Conservation (phyloP, 2,797 vertebrate species). For the Mus minutoides region DNA sequence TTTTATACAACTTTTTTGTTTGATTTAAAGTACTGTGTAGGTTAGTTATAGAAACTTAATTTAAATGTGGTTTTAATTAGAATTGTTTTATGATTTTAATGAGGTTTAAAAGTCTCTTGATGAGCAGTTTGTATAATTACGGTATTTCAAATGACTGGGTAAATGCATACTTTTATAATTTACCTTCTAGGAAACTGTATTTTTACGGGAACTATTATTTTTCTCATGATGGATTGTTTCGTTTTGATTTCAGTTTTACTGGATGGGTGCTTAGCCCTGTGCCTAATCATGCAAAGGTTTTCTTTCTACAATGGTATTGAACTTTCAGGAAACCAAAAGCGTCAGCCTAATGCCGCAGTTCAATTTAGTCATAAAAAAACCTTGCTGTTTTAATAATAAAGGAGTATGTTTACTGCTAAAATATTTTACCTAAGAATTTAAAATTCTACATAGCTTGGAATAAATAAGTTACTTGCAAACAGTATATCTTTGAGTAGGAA, state of each 20-base stretch:
- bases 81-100: conserved; percentile 90
- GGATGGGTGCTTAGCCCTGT: conserved; percentile 75
- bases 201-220: conserved; percentile 85
- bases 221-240: conserved; percentile 86
- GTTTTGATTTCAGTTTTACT: conserved; percentile 83
- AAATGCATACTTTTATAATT: conserved; percentile 89
- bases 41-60: conserved; percentile 86
- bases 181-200: conserved; percentile 86
- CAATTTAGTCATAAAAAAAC: conserved; percentile 82
- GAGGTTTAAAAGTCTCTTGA: conserved; percentile 89
- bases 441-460: conserved; percentile 55
- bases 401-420: conserved; percentile 75
- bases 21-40: conserved; percentile 85
- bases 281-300: conserved; percentile 84
- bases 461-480: conserved; percentile 43
- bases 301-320: conserved; percentile 84
- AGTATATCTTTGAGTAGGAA: not conserved
- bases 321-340: conserved; percentile 81
- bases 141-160: conserved; percentile 88
- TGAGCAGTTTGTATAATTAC: conserved; percentile 88
- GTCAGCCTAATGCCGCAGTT: conserved; percentile 74
- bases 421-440: conserved; percentile 75
- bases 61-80: conserved; percentile 90
- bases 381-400: conserved; percentile 82
- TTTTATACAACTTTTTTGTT: conserved; percentile 85